Percentiles rank a stretch among this genome's conserved stretches.
phyloP scores from a whole-genome alignment of 2,888 invertebrate species.

The Liposcelis brunnea region DNA sequence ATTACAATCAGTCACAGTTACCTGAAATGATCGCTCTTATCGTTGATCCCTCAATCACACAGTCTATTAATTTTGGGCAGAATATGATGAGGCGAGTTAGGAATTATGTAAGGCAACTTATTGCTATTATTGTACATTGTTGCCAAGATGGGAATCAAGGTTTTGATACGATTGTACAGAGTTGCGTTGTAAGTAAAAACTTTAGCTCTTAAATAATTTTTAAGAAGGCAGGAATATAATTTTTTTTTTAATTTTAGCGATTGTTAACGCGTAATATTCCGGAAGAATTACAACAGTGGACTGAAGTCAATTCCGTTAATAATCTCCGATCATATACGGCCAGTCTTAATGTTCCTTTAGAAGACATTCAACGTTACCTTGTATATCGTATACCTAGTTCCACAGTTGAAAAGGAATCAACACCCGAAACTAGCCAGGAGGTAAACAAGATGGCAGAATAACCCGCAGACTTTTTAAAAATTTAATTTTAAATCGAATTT shows the following conservation, averaged over 20 bases:
- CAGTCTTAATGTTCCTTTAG: constrained; percentile 14
- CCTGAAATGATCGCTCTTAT: constrained; percentile 19
- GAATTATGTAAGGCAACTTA: constrained; percentile 22
- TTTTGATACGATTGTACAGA: constrained; percentile 23
- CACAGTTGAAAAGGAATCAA: background rate
- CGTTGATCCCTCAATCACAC: constrained; percentile 17
- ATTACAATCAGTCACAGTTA: constrained; percentile 24
- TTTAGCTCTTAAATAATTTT: background rate
- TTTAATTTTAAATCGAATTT: too few species aligned
- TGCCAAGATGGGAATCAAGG: constrained; percentile 24
- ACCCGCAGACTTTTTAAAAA: too few species aligned
- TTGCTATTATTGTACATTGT: constrained; percentile 24
- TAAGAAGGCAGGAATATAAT: too few species aligned
- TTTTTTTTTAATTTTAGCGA: constrained; percentile 19
- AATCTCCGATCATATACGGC: constrained; percentile 18
- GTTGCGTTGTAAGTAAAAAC: constrained; percentile 24
- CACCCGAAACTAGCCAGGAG: background rate
- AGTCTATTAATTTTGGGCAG: constrained; percentile 22
- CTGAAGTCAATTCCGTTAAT: constrained; percentile 19
- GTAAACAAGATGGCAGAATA: too few species aligned
- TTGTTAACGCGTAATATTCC: constrained; percentile 24
- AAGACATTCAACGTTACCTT: constrained; percentile 17
- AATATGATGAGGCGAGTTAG: constrained; percentile 22
- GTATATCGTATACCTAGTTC: constrained; percentile 14
- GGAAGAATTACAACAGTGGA: constrained; percentile 26